Conservation (phyloP, 2,888 invertebrate species). For the Euphydryas editha region DNA sequence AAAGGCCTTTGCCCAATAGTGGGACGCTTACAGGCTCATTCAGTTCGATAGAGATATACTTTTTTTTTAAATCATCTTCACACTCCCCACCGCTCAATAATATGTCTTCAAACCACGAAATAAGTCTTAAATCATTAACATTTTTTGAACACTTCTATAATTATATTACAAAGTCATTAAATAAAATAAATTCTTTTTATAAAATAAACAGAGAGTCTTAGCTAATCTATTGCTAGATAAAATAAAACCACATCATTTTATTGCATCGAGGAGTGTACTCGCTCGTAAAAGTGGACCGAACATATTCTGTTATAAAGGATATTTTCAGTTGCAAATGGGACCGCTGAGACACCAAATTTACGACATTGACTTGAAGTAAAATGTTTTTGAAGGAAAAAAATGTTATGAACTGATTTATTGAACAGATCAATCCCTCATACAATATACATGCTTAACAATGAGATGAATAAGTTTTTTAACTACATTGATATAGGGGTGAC, state of each 20-base stretch:
- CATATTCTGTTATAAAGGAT: conserved; percentile 73
- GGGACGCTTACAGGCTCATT: too few relatives aligned
- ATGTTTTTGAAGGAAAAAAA: conserved; percentile 58
- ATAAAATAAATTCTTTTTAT: background rate
- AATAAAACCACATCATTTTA: conserved; percentile 27
- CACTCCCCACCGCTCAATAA: too few relatives aligned
- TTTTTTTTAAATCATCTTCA: too few relatives aligned
- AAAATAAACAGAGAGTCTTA: conserved; percentile 12
- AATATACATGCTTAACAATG: too few relatives aligned
- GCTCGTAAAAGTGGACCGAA: conserved; percentile 72
- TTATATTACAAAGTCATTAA: too few relatives aligned
- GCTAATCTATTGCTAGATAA: conserved; percentile 21
- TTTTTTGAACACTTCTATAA: too few relatives aligned
- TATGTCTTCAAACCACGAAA: too few relatives aligned
- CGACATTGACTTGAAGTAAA: conserved; percentile 69
- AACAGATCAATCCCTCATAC: background rate
- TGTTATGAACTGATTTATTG: conserved; percentile 9
- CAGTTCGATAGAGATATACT: too few relatives aligned
- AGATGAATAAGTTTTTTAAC: too few relatives aligned
- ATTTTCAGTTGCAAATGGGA: conserved; percentile 80
- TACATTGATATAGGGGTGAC: too few relatives aligned
- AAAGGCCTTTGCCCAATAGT: too few relatives aligned
- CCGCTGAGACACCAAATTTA: conserved; percentile 63
- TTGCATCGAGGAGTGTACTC: conserved; percentile 45
- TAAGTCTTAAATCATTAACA: too few relatives aligned